Percentiles rank a stretch among this genome's conserved stretches.
These are phyloP conservation scores for Andrena trimmerana DNA, from an alignment of 2,888 invertebrate species.

Conservation along the genomic window DNA sequence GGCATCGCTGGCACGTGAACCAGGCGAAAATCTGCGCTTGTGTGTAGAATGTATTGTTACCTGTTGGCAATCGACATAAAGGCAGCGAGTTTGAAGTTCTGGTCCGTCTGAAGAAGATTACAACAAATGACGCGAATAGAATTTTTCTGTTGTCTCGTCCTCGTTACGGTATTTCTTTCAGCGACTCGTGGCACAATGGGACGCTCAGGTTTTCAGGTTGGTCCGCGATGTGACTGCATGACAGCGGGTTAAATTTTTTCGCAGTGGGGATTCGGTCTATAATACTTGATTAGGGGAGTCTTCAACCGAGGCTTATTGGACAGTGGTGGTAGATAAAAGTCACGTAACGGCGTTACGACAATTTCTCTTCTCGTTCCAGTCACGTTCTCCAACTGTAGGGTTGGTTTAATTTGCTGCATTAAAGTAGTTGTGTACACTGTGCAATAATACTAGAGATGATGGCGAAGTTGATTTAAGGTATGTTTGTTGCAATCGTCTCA, in stretches of 20 bases:
- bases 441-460: background rate
- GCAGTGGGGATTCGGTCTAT: too few species aligned
- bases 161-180: background rate
- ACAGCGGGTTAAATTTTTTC: background rate
- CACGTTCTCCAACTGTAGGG: slow-evolving; percentile 1
- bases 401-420: background rate
- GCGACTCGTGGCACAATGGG: too few species aligned
- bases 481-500: slow-evolving; percentile 5
- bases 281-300: too few species aligned
- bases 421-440: background rate
- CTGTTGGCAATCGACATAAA: background rate
- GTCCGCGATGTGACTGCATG: background rate
- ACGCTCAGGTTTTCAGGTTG: background rate
- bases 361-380: background rate
- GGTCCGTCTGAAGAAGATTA: background rate
- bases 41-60: slow-evolving; percentile 17
- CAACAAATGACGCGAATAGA: background rate
- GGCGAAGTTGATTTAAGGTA: background rate
- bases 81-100: background rate
- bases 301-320: too few species aligned
- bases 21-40: background rate
- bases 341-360: background rate
- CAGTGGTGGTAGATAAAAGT: background rate
- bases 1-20: background rate
- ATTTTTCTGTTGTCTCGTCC: background rate